These are phyloP conservation scores for Antheraea assamensis DNA, from an alignment of 2,888 invertebrate genomes.

Conservation along the genomic window DNA sequence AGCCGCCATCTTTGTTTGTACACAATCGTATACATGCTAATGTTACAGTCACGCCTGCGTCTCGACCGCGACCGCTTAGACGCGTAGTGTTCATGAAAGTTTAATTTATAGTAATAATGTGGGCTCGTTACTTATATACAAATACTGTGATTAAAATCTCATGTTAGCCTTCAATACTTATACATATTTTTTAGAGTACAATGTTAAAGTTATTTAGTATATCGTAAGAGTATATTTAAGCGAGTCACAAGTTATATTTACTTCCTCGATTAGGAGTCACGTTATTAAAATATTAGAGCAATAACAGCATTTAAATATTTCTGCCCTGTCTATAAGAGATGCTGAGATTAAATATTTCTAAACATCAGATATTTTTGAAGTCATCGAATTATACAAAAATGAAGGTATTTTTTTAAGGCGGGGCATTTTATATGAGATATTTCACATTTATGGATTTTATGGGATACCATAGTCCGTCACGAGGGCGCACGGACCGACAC, in stretches of 20 bases:
- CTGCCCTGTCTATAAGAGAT: neutral
- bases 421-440: slow-evolving; percentile 20
- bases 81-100: slow-evolving; percentile 54
- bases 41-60: neutral
- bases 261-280: slow-evolving; percentile 76
- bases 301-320: slow-evolving; percentile 75
- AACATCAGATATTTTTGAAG: neutral
- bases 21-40: neutral
- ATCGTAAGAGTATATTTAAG: slow-evolving; percentile 75
- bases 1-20: neutral
- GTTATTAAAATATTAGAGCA: slow-evolving; percentile 73
- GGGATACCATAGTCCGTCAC: slow-evolving; percentile 21
- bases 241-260: slow-evolving; percentile 81
- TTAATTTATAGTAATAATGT: slow-evolving; percentile 76
- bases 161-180: slow-evolving; percentile 82
- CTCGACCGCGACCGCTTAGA: slow-evolving; percentile 4
- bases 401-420: neutral
- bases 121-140: slow-evolving; percentile 80
- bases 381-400: neutral
- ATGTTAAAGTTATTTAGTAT: slow-evolving; percentile 82
- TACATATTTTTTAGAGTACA: slow-evolving; percentile 83
- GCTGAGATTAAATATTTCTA: neutral
- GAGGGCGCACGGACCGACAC: slow-evolving; percentile 22
- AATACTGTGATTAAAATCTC: slow-evolving; percentile 82
- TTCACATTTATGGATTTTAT: slow-evolving; percentile 23